These are phyloP conservation scores for Autographa gamma DNA, from an alignment of 2,888 invertebrate genomes.

Conservation along the genomic window DNA sequence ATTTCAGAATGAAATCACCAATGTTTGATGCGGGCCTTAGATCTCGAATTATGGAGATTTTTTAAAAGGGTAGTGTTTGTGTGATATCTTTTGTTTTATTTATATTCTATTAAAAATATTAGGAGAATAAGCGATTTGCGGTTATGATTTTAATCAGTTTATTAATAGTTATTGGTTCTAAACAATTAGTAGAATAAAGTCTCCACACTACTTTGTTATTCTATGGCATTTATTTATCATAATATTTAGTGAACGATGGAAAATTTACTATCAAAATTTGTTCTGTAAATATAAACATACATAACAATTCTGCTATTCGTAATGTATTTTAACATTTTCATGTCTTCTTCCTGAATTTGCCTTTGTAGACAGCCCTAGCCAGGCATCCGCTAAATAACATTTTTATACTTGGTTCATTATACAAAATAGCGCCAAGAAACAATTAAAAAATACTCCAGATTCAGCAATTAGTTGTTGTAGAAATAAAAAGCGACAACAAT, in stretches of 20 bases:
- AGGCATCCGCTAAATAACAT: background rate
- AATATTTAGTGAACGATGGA: too few species aligned
- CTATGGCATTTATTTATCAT: too few species aligned
- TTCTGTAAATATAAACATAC: too few species aligned
- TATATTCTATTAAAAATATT: background rate
- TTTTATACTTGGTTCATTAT: background rate
- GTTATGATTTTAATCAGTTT: too few species aligned
- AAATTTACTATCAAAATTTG: too few species aligned
- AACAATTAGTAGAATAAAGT: too few species aligned
- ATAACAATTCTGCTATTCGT: too few species aligned
- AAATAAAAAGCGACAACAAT: constrained; percentile 38
- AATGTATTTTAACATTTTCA: background rate
- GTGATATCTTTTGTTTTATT: background rate
- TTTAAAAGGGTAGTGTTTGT: background rate
- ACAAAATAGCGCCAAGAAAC: background rate
- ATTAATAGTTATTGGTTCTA: too few species aligned
- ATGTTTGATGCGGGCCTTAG: constrained; percentile 32
- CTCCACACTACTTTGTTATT: too few species aligned
- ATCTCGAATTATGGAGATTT: constrained; percentile 21
- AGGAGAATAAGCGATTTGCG: too few species aligned
- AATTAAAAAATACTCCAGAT: constrained; percentile 8
- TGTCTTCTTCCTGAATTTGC: background rate
- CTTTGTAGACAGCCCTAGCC: background rate
- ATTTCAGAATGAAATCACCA: constrained; percentile 43
- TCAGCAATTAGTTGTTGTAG: constrained; percentile 9